Base-by-base conservation (phyloP, 2,113 vertebrate genomes). In the Oenanthe oenanthe region DNA sequence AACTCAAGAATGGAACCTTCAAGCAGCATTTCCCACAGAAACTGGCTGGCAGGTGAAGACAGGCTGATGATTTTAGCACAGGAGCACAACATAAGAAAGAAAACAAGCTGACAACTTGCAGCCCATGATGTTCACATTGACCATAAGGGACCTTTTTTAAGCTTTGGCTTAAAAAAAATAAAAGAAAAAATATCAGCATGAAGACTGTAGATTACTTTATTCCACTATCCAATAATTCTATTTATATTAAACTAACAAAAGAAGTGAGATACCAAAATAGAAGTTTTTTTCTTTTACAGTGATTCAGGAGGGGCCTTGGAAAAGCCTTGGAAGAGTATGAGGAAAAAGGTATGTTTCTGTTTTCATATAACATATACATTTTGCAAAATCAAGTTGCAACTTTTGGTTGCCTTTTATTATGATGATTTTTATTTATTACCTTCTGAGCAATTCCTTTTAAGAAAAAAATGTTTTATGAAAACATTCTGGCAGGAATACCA, bases 381-480 rank as follows among this genome's bases (percentile, higher is more conserved):
- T 82, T 68, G 20, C 19, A 82, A 75, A 94, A 74, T 74, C 19
- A 29, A 29, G 32, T 57, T 68, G 58, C 50, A 92, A 50, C 12
- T 70, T 80, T 28, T 54, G 10, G 12, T 51, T 85, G 26, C 13
- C 4, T 47, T 45, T 43, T 51, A 56, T 45, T 54, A 31, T 58
- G 13, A 13, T 51, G 42, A 47, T 65, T 85, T 63, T 75, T 17
- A 56, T 83, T 89, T 58, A 71, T 78, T 89, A 85, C 20, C 34
- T 92, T 85, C 48, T 57, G 48, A 89, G 67, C 66, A 94, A 80
- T 88, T 96, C 76, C 53, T 95, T 95, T 97, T 74, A 53, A 93
- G 76, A 80, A 88, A 90, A 92, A 94, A 70, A 51, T 78, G 57
- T 85, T 96, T 95, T 94, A 83, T 96, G 67, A 96, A 94, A 96